Percentiles rank a stretch among this genome's conserved stretches.
Conservation (phyloP, 2,113 vertebrate species). For the Urocitellus parryii region DNA sequence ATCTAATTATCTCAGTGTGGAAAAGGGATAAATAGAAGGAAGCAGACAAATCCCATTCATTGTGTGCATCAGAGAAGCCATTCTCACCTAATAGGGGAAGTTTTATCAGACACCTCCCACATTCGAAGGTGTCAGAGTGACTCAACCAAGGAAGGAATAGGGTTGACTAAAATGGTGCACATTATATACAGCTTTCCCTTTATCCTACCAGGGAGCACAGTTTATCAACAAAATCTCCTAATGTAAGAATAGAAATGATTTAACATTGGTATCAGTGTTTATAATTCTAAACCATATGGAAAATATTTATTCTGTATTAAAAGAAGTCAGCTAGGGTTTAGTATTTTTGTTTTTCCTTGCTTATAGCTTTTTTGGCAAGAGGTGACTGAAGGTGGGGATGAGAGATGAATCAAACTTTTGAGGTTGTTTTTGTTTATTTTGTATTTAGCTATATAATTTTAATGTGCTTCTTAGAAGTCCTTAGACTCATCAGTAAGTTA, state of each 20-base stretch:
- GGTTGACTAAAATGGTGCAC: constrained; percentile 21
- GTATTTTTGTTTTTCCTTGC: not conserved
- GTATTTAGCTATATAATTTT: constrained; percentile 53
- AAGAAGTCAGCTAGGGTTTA: not conserved
- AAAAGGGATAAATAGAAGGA: not conserved
- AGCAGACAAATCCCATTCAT: not conserved
- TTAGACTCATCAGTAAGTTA: constrained; percentile 57
- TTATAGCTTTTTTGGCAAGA: constrained; percentile 61
- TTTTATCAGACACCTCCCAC: not conserved
- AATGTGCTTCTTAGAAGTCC: constrained; percentile 23
- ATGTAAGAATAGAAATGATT: constrained; percentile 22
- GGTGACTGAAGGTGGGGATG: not conserved
- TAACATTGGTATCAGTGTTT: constrained; percentile 19
- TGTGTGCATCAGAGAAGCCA: constrained; percentile 34
- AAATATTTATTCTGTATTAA: not conserved
- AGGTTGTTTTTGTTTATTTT: constrained; percentile 53
- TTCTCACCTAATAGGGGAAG: not conserved
- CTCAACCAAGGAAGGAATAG: not conserved
- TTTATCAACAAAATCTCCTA: not conserved
- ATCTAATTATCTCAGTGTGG: constrained; percentile 2
- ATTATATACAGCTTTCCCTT: not conserved
- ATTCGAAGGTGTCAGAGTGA: not conserved
- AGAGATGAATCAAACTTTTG: constrained; percentile 40
- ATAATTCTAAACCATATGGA: not conserved
- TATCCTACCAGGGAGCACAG: not conserved